Conservation (phyloP, 2,888 invertebrate genomes). For the Drosophila atripex region DNA sequence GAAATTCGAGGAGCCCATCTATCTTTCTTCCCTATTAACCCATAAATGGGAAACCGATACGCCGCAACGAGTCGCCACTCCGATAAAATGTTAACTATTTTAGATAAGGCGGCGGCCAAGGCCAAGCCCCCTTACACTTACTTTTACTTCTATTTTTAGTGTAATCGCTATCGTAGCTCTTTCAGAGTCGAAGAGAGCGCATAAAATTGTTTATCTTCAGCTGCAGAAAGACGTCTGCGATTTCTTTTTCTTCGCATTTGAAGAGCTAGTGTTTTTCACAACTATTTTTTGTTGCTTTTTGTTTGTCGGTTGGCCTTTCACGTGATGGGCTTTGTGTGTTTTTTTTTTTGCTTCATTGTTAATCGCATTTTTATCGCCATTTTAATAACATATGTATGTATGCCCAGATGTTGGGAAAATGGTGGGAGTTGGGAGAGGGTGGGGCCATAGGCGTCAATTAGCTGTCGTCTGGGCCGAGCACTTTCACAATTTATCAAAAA, state of each 20-base stretch:
- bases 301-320: constrained; percentile 59
- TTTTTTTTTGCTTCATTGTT: constrained; percentile 56
- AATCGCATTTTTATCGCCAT: constrained; percentile 70
- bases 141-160: constrained; percentile 22
- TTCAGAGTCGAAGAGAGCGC: constrained; percentile 26
- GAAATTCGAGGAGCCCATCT: constrained; percentile 44
- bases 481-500: constrained; percentile 63
- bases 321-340: constrained; percentile 42
- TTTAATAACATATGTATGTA: constrained; percentile 45
- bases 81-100: constrained; percentile 43
- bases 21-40: constrained; percentile 15
- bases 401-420: constrained; percentile 21
- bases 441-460: constrained; percentile 68
- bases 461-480: constrained; percentile 56
- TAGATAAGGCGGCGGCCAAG: constrained; percentile 48
- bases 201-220: constrained; percentile 33
- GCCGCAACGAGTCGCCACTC: constrained; percentile 17
- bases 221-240: constrained; percentile 2
- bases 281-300: constrained; percentile 1
- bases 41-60: constrained; percentile 54
- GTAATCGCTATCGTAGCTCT: constrained; percentile 10
- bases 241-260: constrained; percentile 28
- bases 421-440: constrained; percentile 8
- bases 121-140: constrained; percentile 24
- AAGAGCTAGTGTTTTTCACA: constrained; percentile 9